Conservation (phyloP, 2,113 vertebrate genomes). For the Todiramphus chloris region DNA sequence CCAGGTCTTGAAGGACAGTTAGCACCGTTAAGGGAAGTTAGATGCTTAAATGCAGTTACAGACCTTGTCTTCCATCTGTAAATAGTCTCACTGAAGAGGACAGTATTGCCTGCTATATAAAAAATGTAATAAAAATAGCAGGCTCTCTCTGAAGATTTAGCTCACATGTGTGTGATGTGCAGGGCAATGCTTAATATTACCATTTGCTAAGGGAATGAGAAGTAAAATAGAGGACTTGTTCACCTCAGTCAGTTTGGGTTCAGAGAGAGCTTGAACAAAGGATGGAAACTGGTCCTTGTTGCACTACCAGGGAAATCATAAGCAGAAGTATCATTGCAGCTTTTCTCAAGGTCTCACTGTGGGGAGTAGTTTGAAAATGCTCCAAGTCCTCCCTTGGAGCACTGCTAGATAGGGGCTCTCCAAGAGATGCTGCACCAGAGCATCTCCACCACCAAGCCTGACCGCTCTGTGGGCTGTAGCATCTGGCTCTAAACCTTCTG, state of each 20-base stretch:
- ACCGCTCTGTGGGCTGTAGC: background rate
- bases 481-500: background rate
- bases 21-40: background rate
- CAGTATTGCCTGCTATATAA: background rate
- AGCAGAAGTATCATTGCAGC: background rate
- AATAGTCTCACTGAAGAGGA: background rate
- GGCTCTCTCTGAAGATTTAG: background rate
- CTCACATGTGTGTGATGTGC: fast-evolving
- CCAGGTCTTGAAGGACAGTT: background rate
- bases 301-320: background rate
- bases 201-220: background rate
- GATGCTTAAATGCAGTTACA: background rate
- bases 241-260: background rate
- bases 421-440: background rate
- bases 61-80: background rate
- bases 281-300: background rate
- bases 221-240: background rate
- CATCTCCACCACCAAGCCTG: background rate
- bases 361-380: background rate
- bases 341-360: background rate
- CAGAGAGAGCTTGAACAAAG: background rate
- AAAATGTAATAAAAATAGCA: background rate
- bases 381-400: background rate
- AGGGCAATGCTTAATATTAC: background rate
- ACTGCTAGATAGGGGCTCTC: background rate